Evolutionary conservation across 2,113 vertebrate species (phyloP).

Genomic region (Panthera uncia): DNA sequence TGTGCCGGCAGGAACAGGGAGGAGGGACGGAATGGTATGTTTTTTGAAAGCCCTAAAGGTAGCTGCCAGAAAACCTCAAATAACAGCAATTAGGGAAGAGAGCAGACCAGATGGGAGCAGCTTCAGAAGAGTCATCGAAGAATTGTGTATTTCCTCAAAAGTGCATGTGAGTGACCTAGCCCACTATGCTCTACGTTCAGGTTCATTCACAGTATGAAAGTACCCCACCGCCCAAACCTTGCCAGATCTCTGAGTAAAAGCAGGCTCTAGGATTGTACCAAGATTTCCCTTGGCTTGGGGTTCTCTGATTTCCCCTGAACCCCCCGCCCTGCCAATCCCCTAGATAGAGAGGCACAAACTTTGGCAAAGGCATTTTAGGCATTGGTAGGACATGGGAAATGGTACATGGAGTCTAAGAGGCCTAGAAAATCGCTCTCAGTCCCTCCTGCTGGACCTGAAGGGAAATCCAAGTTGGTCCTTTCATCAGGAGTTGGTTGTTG

Average conservation of each 20-base stretch:
- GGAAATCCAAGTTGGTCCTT: neutral
- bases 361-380: neutral
- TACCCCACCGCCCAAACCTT: neutral
- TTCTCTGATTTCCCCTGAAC: neutral
- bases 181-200: fast-evolving
- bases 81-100: neutral
- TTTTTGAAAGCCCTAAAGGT: neutral
- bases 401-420: neutral
- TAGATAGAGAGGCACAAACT: neutral
- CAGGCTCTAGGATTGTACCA: neutral
- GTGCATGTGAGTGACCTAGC: fast-evolving
- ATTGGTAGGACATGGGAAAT: neutral
- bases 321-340: fast-evolving
- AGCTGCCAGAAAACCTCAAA: neutral
- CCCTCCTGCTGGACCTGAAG: neutral
- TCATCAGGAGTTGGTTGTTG: neutral
- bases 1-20: neutral
- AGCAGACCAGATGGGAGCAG: neutral
- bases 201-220: neutral
- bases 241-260: no score
- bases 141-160: neutral
- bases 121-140: neutral
- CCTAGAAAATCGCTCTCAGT: neutral
- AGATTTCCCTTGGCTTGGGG: no score
- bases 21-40: fast-evolving